Conservation (phyloP, 1,140 invertebrate species). For the Physella acuta region DNA sequence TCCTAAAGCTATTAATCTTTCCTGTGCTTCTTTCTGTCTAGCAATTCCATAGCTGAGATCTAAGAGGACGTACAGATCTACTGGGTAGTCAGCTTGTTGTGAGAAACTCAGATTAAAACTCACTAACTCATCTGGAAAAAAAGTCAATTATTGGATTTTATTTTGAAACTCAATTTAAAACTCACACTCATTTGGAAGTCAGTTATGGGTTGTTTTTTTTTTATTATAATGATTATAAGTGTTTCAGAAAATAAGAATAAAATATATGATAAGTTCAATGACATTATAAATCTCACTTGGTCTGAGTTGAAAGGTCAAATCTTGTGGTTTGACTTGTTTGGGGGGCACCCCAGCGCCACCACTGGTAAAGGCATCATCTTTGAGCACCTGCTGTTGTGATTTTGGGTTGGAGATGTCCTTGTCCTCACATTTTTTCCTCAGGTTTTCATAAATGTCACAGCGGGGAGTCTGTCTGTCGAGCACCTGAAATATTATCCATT, state of each 20-base stretch:
- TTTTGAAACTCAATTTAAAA: too few species aligned
- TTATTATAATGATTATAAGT: background rate
- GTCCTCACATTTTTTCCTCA: background rate
- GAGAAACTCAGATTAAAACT: conserved; percentile 66
- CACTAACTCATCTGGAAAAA: conserved; percentile 51
- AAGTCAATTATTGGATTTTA: too few species aligned
- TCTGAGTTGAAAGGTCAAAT: conserved; percentile 74
- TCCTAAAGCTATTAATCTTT: conserved; percentile 66
- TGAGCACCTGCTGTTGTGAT: background rate
- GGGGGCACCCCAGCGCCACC: conserved; percentile 63
- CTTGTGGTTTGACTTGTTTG: conserved; percentile 82
- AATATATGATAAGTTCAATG: too few species aligned
- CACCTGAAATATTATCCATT: too few species aligned
- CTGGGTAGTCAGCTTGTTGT: conserved; percentile 89
- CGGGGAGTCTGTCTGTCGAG: background rate
- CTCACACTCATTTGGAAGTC: background rate
- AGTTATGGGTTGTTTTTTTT: background rate
- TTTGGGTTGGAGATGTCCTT: conserved; percentile 12
- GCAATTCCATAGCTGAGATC: conserved; percentile 93
- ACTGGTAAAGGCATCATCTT: conserved; percentile 38
- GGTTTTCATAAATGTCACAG: conserved; percentile 18
- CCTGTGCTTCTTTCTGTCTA: conserved; percentile 70
- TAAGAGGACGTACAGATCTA: conserved; percentile 95
- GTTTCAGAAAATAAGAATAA: background rate
- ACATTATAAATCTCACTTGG: too few species aligned